Percentiles rank a stretch among this genome's conserved stretches.
phyloP scores from a whole-genome alignment of 2,888 invertebrate genomes.

The Rhyacophila evoluta region DNA sequence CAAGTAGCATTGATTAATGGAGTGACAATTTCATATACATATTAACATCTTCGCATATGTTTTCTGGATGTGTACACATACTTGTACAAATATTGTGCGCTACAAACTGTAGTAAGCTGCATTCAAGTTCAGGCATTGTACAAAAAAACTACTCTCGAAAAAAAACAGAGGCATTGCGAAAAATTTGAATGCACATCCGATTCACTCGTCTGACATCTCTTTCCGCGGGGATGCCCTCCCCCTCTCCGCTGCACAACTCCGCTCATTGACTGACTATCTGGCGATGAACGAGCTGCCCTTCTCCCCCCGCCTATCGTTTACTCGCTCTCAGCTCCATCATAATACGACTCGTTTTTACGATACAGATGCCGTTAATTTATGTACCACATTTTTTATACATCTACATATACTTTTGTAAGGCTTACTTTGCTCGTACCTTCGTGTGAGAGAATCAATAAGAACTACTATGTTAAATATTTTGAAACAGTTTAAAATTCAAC shows the following conservation, averaged over 20 bases:
- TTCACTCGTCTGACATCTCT: conserved; percentile 10
- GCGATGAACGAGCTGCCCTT: conserved; percentile 23
- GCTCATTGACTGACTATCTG: conserved; percentile 33
- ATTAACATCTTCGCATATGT: too few species aligned
- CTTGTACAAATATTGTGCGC: too few species aligned
- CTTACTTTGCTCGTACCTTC: neutral
- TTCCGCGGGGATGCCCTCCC: neutral
- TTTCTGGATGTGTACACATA: too few species aligned
- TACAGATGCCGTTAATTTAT: conserved; percentile 13
- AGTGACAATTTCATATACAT: too few species aligned
- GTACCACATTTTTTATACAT: neutral
- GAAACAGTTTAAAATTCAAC: too few species aligned
- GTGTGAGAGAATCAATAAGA: neutral
- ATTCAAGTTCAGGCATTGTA: neutral
- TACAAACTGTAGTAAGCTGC: too few species aligned
- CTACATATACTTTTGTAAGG: neutral
- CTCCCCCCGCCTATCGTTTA: neutral
- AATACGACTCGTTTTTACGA: conserved; percentile 21
- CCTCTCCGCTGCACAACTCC: conserved; percentile 8
- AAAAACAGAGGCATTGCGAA: neutral
- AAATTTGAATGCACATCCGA: conserved; percentile 23
- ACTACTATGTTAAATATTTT: too few species aligned
- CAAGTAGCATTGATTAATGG: too few species aligned
- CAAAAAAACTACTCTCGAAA: neutral
- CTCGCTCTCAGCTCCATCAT: neutral